A percentile compares a stretch with the other conserved stretches of the same genome.
Evolutionary conservation across 2,797 vertebrate genomes (phyloP).

Genomic region (Paramormyrops hopkinsi): DNA sequence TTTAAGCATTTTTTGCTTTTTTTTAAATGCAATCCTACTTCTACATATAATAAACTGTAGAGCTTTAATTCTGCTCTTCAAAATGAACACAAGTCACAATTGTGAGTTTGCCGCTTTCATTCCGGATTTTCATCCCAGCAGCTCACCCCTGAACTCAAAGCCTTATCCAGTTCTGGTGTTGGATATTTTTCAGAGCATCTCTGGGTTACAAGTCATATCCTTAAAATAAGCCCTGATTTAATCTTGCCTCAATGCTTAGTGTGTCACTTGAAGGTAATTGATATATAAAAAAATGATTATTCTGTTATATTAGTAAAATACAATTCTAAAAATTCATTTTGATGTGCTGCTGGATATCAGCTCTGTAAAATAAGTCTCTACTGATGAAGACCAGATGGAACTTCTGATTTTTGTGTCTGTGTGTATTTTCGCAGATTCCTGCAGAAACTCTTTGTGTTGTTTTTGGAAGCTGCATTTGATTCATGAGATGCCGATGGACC

Average conservation of each 20-base stretch:
- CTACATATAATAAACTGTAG: background rate
- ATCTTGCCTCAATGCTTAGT: background rate
- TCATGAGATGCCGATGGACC: background rate
- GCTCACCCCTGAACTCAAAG: background rate
- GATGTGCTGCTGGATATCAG: background rate
- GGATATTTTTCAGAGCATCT: background rate
- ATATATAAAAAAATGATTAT: background rate
- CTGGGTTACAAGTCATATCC: background rate
- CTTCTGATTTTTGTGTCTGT: background rate
- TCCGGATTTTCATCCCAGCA: background rate
- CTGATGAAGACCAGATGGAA: conserved; percentile 2
- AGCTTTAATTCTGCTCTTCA: background rate
- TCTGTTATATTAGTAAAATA: background rate
- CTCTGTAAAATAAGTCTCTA: background rate
- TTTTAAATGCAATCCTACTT: background rate
- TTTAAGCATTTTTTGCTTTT: background rate
- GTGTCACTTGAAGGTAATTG: background rate
- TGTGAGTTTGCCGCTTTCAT: background rate
- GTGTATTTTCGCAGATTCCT: background rate
- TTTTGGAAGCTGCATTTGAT: conserved; percentile 4
- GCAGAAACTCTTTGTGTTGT: background rate
- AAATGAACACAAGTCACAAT: background rate
- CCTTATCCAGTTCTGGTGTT: background rate
- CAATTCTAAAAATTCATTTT: background rate
- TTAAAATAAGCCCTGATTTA: background rate